These are phyloP conservation scores for Pomacea canaliculata DNA, from an alignment of 2,888 invertebrate genomes.

Conservation along the genomic window DNA sequence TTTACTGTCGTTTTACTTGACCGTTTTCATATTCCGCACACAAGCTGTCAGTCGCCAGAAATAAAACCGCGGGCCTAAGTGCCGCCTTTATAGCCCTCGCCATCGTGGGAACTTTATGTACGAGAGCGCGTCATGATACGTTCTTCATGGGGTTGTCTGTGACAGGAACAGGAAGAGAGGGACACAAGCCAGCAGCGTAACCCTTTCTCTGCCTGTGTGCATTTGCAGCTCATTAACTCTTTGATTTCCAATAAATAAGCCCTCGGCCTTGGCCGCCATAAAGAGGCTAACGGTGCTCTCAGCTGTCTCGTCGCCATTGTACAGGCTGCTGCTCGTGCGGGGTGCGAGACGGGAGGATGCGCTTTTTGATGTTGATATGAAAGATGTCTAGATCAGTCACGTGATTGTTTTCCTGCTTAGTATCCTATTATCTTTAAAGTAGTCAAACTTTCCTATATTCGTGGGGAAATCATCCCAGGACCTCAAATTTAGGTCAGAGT, in stretches of 20 bases:
- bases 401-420: too few species aligned
- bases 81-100: conserved; percentile 14
- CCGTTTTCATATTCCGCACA: too few species aligned
- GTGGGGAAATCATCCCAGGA: too few species aligned
- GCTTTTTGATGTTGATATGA: too few species aligned
- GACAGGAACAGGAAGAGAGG: conserved; percentile 19
- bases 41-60: background rate
- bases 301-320: background rate
- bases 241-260: conserved; percentile 29
- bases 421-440: too few species aligned
- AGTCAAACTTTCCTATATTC: too few species aligned
- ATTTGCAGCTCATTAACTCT: conserved; percentile 25
- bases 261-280: conserved; percentile 13
- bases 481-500: too few species aligned
- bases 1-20: too few species aligned
- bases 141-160: conserved; percentile 19
- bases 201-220: background rate
- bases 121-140: conserved; percentile 17
- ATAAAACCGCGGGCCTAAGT: background rate
- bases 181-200: background rate
- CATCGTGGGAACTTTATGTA: conserved; percentile 23
- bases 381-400: too few species aligned
- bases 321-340: background rate
- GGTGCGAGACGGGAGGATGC: too few species aligned
- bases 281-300: background rate